Conservation (phyloP, 1,140 invertebrate species). For the Lepidostoma basale region DNA sequence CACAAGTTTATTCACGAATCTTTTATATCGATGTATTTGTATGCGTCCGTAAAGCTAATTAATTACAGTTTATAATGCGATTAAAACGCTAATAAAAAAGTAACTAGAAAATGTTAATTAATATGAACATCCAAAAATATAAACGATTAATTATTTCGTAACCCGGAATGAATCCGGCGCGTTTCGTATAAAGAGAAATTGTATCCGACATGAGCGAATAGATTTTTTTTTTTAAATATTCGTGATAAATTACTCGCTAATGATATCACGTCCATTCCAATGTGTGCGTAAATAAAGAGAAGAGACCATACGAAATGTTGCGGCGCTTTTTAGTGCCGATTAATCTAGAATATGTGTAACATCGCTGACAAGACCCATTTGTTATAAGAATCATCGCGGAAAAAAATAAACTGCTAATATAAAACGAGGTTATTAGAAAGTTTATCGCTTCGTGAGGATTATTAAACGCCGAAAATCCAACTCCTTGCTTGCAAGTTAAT, state of each 20-base stretch:
- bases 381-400: conserved; percentile 6
- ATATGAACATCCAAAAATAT: not conserved
- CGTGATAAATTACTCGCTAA: conserved; percentile 2
- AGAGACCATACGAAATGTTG: conserved; percentile 8
- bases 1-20: not conserved
- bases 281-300: not conserved
- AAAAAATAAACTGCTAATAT: not conserved
- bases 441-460: not conserved
- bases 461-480: too few relatives aligned
- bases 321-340: not conserved
- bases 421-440: conserved; percentile 5
- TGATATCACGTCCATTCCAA: not conserved
- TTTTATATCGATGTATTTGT: not conserved
- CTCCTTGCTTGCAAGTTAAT: too few relatives aligned
- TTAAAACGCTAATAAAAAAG: not conserved
- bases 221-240: conserved; percentile 8
- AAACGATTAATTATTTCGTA: not conserved
- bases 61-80: conserved; percentile 2
- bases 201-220: conserved; percentile 1
- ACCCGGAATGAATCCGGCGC: not conserved
- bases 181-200: conserved; percentile 7
- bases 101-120: not conserved
- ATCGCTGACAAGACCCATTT: not conserved
- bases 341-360: conserved; percentile 16
- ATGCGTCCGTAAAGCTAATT: not conserved